phyloP scores from a whole-genome alignment of 1,140 invertebrate species.

The Drosophila subobscura region DNA sequence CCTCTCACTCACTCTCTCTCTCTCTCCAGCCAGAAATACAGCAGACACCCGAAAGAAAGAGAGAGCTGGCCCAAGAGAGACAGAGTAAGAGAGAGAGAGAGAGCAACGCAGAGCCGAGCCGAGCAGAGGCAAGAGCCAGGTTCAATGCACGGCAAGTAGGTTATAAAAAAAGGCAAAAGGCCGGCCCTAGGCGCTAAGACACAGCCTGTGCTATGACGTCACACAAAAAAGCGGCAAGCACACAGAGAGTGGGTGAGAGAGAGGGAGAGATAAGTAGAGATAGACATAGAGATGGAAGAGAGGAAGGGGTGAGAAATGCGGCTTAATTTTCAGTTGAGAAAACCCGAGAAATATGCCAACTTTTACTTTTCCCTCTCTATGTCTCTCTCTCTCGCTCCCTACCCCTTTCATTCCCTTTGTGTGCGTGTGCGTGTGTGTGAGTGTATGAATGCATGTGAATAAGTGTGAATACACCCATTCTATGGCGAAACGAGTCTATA shows the following conservation, averaged over 20 bases:
- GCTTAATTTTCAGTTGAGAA: constrained; percentile 62
- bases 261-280: constrained; percentile 7
- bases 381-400: background rate
- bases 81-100: background rate
- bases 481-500: constrained; percentile 30
- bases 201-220: constrained; percentile 63
- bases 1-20: too few relatives aligned
- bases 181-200: constrained; percentile 23
- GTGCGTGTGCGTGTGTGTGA: constrained; percentile 15
- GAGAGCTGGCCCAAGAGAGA: background rate
- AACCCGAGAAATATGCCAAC: constrained; percentile 43
- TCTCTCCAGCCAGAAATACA: background rate
- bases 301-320: constrained; percentile 29
- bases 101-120: background rate
- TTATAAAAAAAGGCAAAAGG: constrained; percentile 59
- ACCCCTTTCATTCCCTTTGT: background rate
- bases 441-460: constrained; percentile 19
- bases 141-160: constrained; percentile 76
- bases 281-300: constrained; percentile 2
- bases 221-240: constrained; percentile 49
- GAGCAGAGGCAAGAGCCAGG: constrained; percentile 19
- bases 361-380: constrained; percentile 38
- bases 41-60: constrained; percentile 7
- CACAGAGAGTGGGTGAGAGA: constrained; percentile 11
- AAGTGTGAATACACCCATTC: constrained; percentile 45